Conservation (phyloP, 1,140 invertebrate species). For the Bradynema listronoti region DNA sequence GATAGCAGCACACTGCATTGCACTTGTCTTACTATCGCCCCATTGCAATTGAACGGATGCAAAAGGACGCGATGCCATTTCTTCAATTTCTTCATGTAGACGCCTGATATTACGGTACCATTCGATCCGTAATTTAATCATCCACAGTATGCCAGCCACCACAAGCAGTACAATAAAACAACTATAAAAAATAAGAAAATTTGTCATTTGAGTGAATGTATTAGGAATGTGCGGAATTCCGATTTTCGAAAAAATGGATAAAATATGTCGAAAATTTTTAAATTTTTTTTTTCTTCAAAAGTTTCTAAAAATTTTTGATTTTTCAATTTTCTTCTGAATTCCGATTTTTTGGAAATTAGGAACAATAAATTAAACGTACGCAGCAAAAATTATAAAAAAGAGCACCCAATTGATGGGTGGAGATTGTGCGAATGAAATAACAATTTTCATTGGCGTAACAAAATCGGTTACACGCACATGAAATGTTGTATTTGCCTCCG, state of each 20-base stretch:
- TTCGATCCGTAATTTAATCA: conserved; percentile 50
- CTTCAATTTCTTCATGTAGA: conserved; percentile 37
- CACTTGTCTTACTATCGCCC: too few relatives aligned
- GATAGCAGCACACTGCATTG: too few relatives aligned
- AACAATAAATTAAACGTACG: conserved; percentile 37
- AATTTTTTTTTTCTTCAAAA: too few relatives aligned
- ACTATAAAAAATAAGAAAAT: conserved; percentile 25
- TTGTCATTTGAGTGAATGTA: background rate
- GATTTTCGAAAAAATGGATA: conserved; percentile 1
- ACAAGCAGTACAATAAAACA: conserved; percentile 58
- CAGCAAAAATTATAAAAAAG: conserved; percentile 58
- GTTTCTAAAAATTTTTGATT: too few relatives aligned
- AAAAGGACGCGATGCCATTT: conserved; percentile 48
- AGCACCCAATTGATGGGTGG: conserved; percentile 58
- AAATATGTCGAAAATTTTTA: background rate
- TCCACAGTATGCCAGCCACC: conserved; percentile 53
- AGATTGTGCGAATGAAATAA: conserved; percentile 57
- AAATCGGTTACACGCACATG: conserved; percentile 53
- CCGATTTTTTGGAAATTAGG: conserved; percentile 3
- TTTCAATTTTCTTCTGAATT: too few relatives aligned
- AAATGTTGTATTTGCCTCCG: conserved; percentile 56
- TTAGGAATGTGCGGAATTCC: background rate
- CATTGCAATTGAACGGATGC: conserved; percentile 49
- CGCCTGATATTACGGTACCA: conserved; percentile 36
- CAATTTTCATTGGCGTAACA: conserved; percentile 51